A percentile compares a stretch with the other conserved stretches of the same genome.
Conservation (phyloP, 2,888 invertebrate genomes). For the Gymnosoma rotundatum region DNA sequence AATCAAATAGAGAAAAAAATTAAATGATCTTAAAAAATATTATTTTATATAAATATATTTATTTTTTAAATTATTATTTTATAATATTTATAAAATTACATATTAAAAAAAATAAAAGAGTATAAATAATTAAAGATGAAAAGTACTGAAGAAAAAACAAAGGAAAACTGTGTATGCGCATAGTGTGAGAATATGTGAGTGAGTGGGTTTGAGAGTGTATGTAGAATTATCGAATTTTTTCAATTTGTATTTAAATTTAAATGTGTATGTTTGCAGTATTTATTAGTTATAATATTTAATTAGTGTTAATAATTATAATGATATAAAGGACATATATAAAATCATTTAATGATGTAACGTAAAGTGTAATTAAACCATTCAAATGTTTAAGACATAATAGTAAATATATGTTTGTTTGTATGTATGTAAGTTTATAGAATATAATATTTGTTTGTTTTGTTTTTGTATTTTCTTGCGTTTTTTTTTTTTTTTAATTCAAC, state of each 20-base stretch:
- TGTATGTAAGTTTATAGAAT: not conserved
- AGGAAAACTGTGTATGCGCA: slow-evolving; percentile 10
- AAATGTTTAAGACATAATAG: slow-evolving; percentile 45
- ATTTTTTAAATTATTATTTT: too few species aligned
- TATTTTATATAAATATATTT: not conserved
- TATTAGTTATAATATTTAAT: slow-evolving; percentile 11
- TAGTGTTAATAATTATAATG: slow-evolving; percentile 43
- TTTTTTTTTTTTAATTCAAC: slow-evolving; percentile 45
- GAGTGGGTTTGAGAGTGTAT: slow-evolving; percentile 1
- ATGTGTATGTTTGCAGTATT: slow-evolving; percentile 14
- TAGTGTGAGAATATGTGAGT: not conserved
- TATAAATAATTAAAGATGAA: slow-evolving; percentile 49
- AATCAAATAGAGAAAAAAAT: slow-evolving; percentile 40
- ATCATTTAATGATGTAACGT: slow-evolving; percentile 67
- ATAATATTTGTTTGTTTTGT: slow-evolving; percentile 43
- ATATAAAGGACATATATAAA: slow-evolving; percentile 53
- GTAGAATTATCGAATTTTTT: not conserved
- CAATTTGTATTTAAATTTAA: not conserved
- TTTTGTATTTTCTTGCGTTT: slow-evolving; percentile 13
- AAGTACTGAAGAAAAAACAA: slow-evolving; percentile 27
- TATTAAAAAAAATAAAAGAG: slow-evolving; percentile 23
- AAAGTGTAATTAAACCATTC: slow-evolving; percentile 52
- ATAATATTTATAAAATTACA: too few species aligned
- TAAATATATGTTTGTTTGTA: slow-evolving; percentile 23
- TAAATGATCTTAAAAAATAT: slow-evolving; percentile 30